Percentiles rank a stretch among this genome's conserved stretches.
Conservation (phyloP, 2,113 vertebrate genomes). For the Myotis davidii region DNA sequence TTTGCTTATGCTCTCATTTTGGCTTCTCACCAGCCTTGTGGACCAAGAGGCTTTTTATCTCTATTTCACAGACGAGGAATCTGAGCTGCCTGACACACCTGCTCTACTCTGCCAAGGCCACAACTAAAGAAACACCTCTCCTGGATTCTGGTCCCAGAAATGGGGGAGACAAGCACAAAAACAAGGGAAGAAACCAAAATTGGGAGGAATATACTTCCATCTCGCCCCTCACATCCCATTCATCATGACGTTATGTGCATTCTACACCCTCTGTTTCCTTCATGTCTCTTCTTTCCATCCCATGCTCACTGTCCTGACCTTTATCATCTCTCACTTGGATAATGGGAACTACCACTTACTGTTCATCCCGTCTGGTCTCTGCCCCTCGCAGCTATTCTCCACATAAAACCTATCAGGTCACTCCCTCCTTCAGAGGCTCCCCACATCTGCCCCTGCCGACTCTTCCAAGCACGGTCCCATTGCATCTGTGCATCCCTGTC, state of each 20-base stretch:
- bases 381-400: neutral
- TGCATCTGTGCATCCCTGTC: rapidly evolving
- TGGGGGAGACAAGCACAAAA: neutral
- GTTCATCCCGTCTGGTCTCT: neutral
- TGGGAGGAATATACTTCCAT: neutral
- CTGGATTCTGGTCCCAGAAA: neutral
- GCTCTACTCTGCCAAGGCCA: neutral
- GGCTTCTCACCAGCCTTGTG: neutral
- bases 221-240: rapidly evolving
- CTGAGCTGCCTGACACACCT: neutral
- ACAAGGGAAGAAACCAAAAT: neutral
- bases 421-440: neutral
- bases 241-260: neutral
- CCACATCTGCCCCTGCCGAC: neutral
- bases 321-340: neutral
- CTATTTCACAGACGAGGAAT: neutral
- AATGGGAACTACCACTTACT: neutral
- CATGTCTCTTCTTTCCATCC: neutral
- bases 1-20: neutral
- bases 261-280: no score
- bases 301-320: no score
- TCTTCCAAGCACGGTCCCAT: rapidly evolving
- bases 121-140: neutral
- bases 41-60: neutral
- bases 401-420: neutral